phyloP scores from a whole-genome alignment of 1,140 invertebrate species.

The Littorina saxatilis region DNA sequence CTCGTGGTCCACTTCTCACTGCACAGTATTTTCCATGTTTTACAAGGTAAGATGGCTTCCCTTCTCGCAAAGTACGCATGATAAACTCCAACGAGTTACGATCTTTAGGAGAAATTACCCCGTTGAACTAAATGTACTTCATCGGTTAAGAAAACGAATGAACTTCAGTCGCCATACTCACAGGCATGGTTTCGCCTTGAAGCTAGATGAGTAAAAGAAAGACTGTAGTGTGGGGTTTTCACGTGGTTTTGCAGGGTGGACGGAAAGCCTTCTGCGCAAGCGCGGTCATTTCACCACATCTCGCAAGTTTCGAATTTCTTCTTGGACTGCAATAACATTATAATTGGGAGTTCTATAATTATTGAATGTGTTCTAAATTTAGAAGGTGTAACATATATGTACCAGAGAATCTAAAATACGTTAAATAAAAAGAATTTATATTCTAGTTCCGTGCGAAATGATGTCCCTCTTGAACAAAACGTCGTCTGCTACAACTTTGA shows the following conservation, averaged over 20 bases:
- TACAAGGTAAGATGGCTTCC: background rate
- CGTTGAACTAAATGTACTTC: too few species aligned
- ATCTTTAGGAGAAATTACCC: background rate
- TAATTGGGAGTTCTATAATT: too few species aligned
- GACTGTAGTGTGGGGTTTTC: slow-evolving; percentile 42
- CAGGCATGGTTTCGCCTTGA: slow-evolving; percentile 54
- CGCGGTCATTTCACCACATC: slow-evolving; percentile 34
- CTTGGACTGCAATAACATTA: too few species aligned
- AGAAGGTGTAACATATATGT: too few species aligned
- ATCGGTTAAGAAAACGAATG: too few species aligned
- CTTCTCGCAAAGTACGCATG: background rate
- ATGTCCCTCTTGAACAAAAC: too few species aligned
- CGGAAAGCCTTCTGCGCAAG: slow-evolving; percentile 22
- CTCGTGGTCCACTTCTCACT: background rate
- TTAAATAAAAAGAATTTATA: too few species aligned
- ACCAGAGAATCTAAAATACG: too few species aligned
- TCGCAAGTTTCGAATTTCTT: slow-evolving; percentile 24
- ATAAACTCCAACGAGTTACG: background rate
- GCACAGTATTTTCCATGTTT: background rate
- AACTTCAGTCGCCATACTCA: too few species aligned
- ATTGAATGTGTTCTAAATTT: too few species aligned
- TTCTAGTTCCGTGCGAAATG: too few species aligned
- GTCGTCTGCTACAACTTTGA: too few species aligned
- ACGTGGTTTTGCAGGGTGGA: slow-evolving; percentile 43
- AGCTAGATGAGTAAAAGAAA: slow-evolving; percentile 47